These are phyloP conservation scores for Gallinago jamesoni DNA, from an alignment of 2,113 vertebrate genomes.

Conservation along the genomic window DNA sequence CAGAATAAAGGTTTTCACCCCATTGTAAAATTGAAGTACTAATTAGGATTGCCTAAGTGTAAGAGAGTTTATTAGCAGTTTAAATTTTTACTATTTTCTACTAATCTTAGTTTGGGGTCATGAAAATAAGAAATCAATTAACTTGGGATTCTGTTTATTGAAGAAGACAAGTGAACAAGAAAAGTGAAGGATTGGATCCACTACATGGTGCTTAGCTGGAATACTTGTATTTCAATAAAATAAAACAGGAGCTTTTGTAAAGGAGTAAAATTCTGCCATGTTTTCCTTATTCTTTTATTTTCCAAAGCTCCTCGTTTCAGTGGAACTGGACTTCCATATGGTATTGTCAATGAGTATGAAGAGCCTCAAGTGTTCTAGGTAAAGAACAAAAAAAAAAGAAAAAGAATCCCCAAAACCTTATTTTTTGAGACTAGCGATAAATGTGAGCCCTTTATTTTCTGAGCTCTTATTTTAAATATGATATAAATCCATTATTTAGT, in stretches of 20 bases:
- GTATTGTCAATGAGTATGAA: background rate
- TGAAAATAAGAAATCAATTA: background rate
- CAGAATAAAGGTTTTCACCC: background rate
- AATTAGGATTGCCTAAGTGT: fast-evolving
- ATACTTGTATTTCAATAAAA: background rate
- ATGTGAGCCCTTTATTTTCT: background rate
- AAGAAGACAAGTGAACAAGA: background rate
- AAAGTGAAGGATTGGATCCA: background rate
- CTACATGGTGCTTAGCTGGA: background rate
- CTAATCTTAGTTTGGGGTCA: background rate
- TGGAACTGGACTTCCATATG: background rate
- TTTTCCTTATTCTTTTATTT: background rate
- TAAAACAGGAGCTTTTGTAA: background rate
- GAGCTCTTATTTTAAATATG: background rate
- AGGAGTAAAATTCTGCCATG: background rate
- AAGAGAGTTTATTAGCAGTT: background rate
- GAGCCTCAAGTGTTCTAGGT: background rate
- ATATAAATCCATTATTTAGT: background rate
- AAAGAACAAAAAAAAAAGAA: background rate
- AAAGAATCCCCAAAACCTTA: background rate
- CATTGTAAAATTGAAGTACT: background rate
- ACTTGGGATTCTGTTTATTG: background rate
- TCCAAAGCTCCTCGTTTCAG: background rate
- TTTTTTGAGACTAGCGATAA: background rate
- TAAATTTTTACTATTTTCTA: background rate